Base-by-base conservation (phyloP, 2,797 vertebrate species). In the Sebastes miniatus region DNA sequence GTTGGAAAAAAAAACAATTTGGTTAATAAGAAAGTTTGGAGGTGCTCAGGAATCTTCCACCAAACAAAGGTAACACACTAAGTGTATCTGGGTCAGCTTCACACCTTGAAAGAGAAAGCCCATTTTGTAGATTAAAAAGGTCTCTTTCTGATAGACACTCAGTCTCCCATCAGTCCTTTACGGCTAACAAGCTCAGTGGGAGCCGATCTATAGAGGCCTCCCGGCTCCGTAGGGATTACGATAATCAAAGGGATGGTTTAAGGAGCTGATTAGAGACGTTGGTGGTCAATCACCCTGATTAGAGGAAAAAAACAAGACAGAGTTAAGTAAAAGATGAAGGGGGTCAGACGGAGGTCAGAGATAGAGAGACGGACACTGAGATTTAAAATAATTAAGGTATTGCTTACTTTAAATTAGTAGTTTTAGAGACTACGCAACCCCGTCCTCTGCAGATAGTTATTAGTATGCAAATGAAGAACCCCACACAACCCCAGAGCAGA, bases 41-140 rank as follows among this genome's bases (percentile, higher is more conserved):
- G 6, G 32, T 62, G 20, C 69, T 80, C 13, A n/a, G 56, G 63
- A 89, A 71, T 82, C 32, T 10, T 56, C 52, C 18, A n/a, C 9
- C 31, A 34, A 76, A 67, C 36, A 72, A 6, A 6, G 13, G 47
- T 29, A 47, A 34, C 13, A 39, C 20, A 18, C 2, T 3, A 27
- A 56, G 34, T 73, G 70, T 59, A 77, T 83, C 39, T 77, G 39
- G 43, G 24, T 68, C 71, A 61, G 52, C 27, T 6, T 81, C 73
- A 65, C 61, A 69, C 32, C 47, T 76, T 68, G 4, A 81, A 86
- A 87, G 58, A 75, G 73, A 88, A 81, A 77, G 20, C 10, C 74
- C 56, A 92, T 93, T 72, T 90, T 78, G 80, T 65, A 91, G 89
- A 95, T 95, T 83, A 92, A 90, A 94, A 83, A 78, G 29, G 13